Percentiles rank a stretch among this genome's conserved stretches.
Evolutionary conservation across 2,888 invertebrate genomes (phyloP).

Genomic region (Venustoraphidia nigricollis): DNA sequence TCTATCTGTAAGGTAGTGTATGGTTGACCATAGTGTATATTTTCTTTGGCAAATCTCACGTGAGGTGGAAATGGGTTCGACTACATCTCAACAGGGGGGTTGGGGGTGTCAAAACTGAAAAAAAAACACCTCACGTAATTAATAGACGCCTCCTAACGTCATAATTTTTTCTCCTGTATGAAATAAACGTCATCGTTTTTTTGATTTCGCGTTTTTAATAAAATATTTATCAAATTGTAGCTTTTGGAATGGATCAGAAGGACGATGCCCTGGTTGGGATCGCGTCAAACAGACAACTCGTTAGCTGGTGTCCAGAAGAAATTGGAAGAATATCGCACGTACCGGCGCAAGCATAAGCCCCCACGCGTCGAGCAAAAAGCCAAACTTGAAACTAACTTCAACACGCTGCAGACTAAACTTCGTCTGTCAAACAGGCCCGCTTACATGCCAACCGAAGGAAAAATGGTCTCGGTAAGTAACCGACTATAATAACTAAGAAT

Average conservation of each 20-base stretch:
- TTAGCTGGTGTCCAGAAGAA: slow-evolving; percentile 94
- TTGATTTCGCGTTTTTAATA: too few relatives aligned
- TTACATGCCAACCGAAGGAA: slow-evolving; percentile 98
- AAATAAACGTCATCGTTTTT: too few relatives aligned
- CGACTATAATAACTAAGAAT: background rate
- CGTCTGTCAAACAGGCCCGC: slow-evolving; percentile 97
- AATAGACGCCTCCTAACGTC: too few relatives aligned
- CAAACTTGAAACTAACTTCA: slow-evolving; percentile 98
- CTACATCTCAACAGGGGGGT: too few relatives aligned
- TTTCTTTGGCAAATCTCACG: too few relatives aligned
- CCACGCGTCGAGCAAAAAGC: slow-evolving; percentile 99
- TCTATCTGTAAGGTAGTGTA: too few relatives aligned
- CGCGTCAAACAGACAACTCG: slow-evolving; percentile 94
- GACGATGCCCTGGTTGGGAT: slow-evolving; percentile 96
- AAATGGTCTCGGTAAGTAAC: slow-evolving; percentile 80
- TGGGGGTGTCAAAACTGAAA: too few relatives aligned
- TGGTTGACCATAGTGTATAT: too few relatives aligned
- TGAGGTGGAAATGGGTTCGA: too few relatives aligned
- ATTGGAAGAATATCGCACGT: slow-evolving; percentile 96
- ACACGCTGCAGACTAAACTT: slow-evolving; percentile 97
- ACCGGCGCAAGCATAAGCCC: slow-evolving; percentile 97
- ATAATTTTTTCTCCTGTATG: too few relatives aligned
- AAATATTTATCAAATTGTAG: slow-evolving; percentile 29
- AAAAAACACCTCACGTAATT: too few relatives aligned
- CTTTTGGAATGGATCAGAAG: slow-evolving; percentile 96